phyloP scores from a whole-genome alignment of 2,888 invertebrate species.

The Chymomyza caudatula region DNA sequence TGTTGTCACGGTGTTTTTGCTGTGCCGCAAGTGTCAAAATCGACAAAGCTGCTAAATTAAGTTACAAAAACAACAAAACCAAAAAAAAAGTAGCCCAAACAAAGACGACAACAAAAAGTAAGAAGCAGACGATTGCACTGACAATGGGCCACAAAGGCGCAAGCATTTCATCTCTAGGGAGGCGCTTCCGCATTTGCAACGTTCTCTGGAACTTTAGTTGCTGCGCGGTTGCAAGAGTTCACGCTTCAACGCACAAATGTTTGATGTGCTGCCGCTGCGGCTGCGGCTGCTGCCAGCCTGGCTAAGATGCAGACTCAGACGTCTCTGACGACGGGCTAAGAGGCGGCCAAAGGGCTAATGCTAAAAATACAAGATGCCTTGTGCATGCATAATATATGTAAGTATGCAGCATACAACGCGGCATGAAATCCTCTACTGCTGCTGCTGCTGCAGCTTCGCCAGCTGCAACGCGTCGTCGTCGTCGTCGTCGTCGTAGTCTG shows the following conservation, averaged over 20 bases:
- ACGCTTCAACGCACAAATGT: constrained; percentile 56
- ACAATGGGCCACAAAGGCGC: constrained; percentile 34
- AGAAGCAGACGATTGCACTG: constrained; percentile 13
- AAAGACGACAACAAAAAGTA: constrained; percentile 16
- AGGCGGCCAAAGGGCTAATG: neutral
- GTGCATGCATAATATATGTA: constrained; percentile 15
- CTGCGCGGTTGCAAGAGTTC: constrained; percentile 59
- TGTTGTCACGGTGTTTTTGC: constrained; percentile 7
- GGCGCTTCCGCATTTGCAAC: constrained; percentile 63
- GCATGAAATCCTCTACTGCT: constrained; percentile 7
- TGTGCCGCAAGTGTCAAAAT: constrained; percentile 16
- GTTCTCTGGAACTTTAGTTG: constrained; percentile 25
- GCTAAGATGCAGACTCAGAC: neutral
- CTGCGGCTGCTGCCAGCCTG: constrained; percentile 35
- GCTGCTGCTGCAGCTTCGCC: constrained; percentile 1
- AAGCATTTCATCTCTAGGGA: constrained; percentile 61
- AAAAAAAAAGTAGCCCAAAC: constrained; percentile 4
- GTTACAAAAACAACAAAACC: constrained; percentile 25
- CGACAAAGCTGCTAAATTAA: constrained; percentile 52
- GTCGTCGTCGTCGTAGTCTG: constrained; percentile 21
- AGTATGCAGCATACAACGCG: constrained; percentile 2
- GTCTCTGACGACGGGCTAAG: neutral
- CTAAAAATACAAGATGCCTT: constrained; percentile 43
- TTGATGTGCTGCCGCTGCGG: neutral
- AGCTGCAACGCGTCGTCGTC: neutral